Base-by-base conservation (phyloP, 2,797 vertebrate species). In the Salmo trutta region DNA sequence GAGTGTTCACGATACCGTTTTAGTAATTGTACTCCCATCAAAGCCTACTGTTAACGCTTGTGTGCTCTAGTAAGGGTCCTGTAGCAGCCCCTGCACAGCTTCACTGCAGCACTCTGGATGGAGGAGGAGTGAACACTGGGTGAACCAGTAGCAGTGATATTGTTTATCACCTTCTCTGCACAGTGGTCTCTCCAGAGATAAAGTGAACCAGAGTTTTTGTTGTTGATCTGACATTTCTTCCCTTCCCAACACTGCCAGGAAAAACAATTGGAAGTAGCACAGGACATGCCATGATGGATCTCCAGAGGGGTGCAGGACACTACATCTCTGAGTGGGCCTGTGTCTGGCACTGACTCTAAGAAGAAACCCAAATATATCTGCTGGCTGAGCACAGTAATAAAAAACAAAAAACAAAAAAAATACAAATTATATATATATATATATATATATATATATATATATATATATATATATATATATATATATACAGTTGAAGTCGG, bases 181-280 rank as follows among this genome's bases (percentile, higher is more conserved):
- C 86, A 81, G 81, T 79, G 65, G 79, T 84, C 77, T 83, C 83
- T 80, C 41, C 41, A 29, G 53, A 54, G 71, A 81, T 79, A 77
- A 79, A 92, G 80, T 84, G 86, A 86, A 86, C 82, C 85, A 67
- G 82, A 90, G 84, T 86, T 90, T 92, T 90, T 91, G 51, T 88
- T 86, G 81, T 59, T 80, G 83, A 88, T 92, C 80, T 81, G 86
- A 83, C 83, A 88, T 93, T 90, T 81, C 89, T 85, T 89, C 81
- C 89, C 74, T 80, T 85, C 82, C 79, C 83, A 74, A 54, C 80
- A 84, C 78, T 86, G 84, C 86, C 77, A 88, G 89, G 82, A 90
- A 88, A 92, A 94, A 91, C 88, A 87, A 91, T 87, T 90, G 89
- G 77, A 92, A 92, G 87, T 84, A 89, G 88, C 85, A 87, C 74